Evolutionary conservation across 2,797 vertebrate genomes (phyloP), one percentile per base, ranked within the genome.

Genomic region (Orientallactaga sibirica): DNA sequence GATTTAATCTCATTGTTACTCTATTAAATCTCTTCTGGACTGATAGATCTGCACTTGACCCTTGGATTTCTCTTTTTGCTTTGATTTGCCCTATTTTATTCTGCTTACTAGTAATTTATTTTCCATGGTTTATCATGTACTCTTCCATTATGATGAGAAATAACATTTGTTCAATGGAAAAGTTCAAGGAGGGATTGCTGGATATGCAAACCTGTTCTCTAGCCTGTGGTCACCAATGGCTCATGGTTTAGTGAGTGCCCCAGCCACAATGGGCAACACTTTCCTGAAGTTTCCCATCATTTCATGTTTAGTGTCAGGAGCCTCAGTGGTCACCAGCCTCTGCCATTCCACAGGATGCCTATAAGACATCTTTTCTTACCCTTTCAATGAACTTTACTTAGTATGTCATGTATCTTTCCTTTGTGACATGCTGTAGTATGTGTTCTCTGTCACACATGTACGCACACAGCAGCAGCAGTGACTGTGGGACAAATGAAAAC

Each of bases 161-260:
- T 16, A 14, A 58, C 55, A 5, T 74, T 52, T 91, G 2, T 64
- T 20, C 14, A 61, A 4, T 27, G 27, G 83, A 82, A 93, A 82
- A 73, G 24, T 41, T 15, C 58, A 82, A 1, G 15, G 43, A 20
- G 22, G 64, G 15, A 18, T 41, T 0, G 0, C 0, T 25, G 2
- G 2, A 11, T 58, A 15, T 73, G 80, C 61, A 43, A 48, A 22
- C 43, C 19, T 24, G 6, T 86, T 2, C 43, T 33, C 55, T 74
- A 41, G 68, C 9, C 5, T 84, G 7, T 67, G 14, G 29, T 58
- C 70, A 11, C 16, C 25, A 41, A 6, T 55, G 74, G 14, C 6
- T 90, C 7, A 0, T n/a, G 70, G 24, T 55, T 33, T 52, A 33
- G 22, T 16, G 3, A 0, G 33, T 22, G 3, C 2, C 76, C 77